Percentiles rank a stretch among this genome's conserved stretches.
These are phyloP conservation scores for Hyles vespertilio DNA, from an alignment of 1,140 invertebrate genomes.

Conservation along the genomic window DNA sequence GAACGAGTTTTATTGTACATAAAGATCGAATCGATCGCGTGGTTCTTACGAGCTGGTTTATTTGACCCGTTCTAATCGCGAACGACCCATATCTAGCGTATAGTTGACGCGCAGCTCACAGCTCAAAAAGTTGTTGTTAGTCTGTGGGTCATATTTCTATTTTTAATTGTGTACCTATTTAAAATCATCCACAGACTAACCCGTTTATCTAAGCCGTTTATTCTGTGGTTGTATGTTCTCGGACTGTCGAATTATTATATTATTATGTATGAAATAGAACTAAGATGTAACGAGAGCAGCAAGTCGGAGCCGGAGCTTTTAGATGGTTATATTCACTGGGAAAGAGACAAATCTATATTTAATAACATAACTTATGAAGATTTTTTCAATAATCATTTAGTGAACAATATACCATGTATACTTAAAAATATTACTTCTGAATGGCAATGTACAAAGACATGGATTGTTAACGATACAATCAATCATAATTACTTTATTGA, in stretches of 20 bases:
- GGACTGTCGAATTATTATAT: background rate
- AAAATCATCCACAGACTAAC: too few species aligned
- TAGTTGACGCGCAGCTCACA: too few species aligned
- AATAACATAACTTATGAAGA: constrained; percentile 42
- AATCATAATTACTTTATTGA: constrained; percentile 80
- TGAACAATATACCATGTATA: constrained; percentile 80
- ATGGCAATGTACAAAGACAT: constrained; percentile 79
- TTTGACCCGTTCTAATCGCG: too few species aligned
- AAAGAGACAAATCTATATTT: background rate
- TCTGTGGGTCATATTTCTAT: too few species aligned
- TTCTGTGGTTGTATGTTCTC: background rate
- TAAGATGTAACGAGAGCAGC: background rate
- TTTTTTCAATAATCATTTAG: constrained; percentile 79
- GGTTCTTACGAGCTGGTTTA: too few species aligned
- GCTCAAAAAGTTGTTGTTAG: too few species aligned
- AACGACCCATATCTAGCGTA: too few species aligned
- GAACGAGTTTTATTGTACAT: too few species aligned
- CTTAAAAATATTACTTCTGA: constrained; percentile 78
- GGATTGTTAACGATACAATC: constrained; percentile 76
- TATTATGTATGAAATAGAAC: constrained; percentile 5
- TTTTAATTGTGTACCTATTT: too few species aligned
- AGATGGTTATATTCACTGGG: background rate
- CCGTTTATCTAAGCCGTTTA: too few species aligned
- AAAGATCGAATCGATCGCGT: too few species aligned
- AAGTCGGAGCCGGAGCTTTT: background rate